Evolutionary conservation across 2,113 vertebrate species (phyloP), one percentile per base, ranked within the genome.

Genomic region (Oncorhynchus mykiss): DNA sequence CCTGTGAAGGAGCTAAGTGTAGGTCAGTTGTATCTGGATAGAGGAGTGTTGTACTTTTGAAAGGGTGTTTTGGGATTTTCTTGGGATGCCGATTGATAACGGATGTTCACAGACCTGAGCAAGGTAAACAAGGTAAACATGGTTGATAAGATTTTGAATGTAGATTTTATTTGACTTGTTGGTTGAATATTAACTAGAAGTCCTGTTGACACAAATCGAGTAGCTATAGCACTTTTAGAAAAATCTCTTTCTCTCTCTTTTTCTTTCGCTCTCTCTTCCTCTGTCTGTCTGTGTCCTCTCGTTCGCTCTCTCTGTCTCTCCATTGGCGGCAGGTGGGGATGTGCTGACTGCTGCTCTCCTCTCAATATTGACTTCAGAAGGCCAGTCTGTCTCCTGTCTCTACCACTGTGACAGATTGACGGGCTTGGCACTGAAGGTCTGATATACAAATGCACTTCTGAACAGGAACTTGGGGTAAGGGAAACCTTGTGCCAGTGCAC

Each of bases 331-430:
- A 83, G 87, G 76, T 1, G 54, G 67, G 89, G 87, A 90, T 87
- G 90, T 92, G 91, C 89, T 92, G 90, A 92, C 88, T 89, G 86
- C 84, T 92, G 88, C 90, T 91, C 81, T 82, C 82, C 87, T 83
- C 80, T 27, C 77, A 72, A 82, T 88, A 81, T 57, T 80, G 87
- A 82, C 88, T 88, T 85, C 75, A 76, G 88, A 78, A 27, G 89
- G 71, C 80, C 88, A 85, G 84, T 51, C 87, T 89, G 85, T 87
- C 87, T 88, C 89, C 7, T 22, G 3, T 27, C 67, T 27, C 67
- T 13, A 7, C 22, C 85, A 87, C 87, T 51, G 6, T 74, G 85
- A 88, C 85, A 72, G 84, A 77, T 91, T 88, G 90, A 88, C 87
- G 78, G 90, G 88, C 84, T 64, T 68, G 57, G 78, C 74, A 75